Conservation (phyloP, 2,888 invertebrate species). For the Tinea pellionella region DNA sequence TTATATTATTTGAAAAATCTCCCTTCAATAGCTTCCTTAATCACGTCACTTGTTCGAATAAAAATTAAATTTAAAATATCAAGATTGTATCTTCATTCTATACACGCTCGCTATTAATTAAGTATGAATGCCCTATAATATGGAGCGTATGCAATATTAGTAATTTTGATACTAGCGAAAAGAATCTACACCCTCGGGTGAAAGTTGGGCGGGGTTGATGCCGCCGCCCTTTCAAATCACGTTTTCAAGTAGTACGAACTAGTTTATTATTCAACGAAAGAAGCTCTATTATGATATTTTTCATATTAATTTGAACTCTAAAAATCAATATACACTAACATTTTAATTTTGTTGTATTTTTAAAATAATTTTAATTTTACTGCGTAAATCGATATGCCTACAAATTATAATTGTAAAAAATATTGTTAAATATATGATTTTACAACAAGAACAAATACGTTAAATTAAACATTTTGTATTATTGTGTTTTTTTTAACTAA, state of each 20-base stretch:
- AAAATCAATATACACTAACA: too few species aligned
- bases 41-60: not conserved
- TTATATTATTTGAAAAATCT: not conserved
- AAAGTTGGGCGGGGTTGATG: slow-evolving; percentile 34
- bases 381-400: too few species aligned
- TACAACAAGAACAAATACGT: too few species aligned
- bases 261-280: too few species aligned
- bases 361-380: too few species aligned
- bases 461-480: too few species aligned
- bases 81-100: not conserved
- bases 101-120: slow-evolving; percentile 45
- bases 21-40: not conserved
- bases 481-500: too few species aligned
- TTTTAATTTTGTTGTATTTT: too few species aligned
- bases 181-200: slow-evolving; percentile 24
- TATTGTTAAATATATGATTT: too few species aligned
- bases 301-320: too few species aligned
- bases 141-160: slow-evolving; percentile 54
- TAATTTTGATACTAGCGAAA: slow-evolving; percentile 39
- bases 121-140: slow-evolving; percentile 64
- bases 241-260: slow-evolving; percentile 30
- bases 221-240: slow-evolving; percentile 41
- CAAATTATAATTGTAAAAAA: too few species aligned
- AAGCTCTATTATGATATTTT: too few species aligned
- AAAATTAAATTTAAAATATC: not conserved